These are phyloP conservation scores for Cyrtodaria siliqua DNA, from an alignment of 2,888 invertebrate genomes.

Conservation along the genomic window DNA sequence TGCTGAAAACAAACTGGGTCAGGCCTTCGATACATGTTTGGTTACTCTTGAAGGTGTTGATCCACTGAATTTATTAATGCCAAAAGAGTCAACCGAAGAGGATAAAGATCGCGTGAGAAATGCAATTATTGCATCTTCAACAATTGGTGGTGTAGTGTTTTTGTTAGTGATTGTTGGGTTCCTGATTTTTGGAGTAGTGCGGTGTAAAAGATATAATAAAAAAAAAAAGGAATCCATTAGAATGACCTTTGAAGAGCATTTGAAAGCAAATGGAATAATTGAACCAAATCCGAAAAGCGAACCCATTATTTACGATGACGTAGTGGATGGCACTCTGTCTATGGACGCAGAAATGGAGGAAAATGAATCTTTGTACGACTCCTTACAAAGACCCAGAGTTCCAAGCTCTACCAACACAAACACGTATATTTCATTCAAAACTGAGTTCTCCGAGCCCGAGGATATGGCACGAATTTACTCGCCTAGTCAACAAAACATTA, in stretches of 20 bases:
- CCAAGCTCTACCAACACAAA: constrained; percentile 69
- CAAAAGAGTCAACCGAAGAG: constrained; percentile 35
- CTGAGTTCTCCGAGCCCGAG: constrained; percentile 76
- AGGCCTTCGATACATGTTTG: constrained; percentile 65
- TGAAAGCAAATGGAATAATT: constrained; percentile 74
- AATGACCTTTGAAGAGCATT: constrained; percentile 78
- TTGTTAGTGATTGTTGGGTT: constrained; percentile 67
- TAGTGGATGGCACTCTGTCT: constrained; percentile 49
- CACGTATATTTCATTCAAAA: constrained; percentile 82
- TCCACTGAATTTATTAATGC: constrained; percentile 48
- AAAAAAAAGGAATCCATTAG: constrained; percentile 72
- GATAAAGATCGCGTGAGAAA: constrained; percentile 58
- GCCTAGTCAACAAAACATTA: constrained; percentile 58
- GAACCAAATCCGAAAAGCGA: constrained; percentile 64
- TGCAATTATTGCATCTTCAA: constrained; percentile 75
- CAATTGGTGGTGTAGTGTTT: constrained; percentile 76
- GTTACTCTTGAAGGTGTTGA: constrained; percentile 72
- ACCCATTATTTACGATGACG: constrained; percentile 52
- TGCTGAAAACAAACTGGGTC: constrained; percentile 75
- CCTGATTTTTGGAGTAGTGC: constrained; percentile 64
- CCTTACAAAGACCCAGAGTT: constrained; percentile 51
- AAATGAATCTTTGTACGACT: constrained; percentile 56
- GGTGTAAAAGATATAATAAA: constrained; percentile 68
- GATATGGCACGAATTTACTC: constrained; percentile 72
- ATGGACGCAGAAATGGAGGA: constrained; percentile 54